phyloP scores from a whole-genome alignment of 2,888 invertebrate species.

The Rhaphigaster nebulosa region DNA sequence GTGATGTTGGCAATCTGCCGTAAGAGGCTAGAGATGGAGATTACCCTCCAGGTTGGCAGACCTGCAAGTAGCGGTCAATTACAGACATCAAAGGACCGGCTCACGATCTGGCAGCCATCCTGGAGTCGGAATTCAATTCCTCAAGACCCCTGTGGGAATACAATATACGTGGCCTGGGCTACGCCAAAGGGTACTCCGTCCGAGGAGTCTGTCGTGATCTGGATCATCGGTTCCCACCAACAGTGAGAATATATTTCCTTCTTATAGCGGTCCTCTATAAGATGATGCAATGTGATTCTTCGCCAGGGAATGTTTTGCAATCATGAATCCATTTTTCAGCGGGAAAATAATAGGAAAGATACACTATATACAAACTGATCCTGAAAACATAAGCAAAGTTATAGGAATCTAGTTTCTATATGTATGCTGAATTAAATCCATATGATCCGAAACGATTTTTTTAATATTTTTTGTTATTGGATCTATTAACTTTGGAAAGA shows the following conservation, averaged over 20 bases:
- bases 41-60: background rate
- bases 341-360: background rate
- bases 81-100: conserved; percentile 9
- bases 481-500: no score
- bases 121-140: background rate
- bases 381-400: background rate
- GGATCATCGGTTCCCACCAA: background rate
- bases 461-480: no score
- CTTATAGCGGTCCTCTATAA: background rate
- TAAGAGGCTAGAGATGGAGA: background rate
- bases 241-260: background rate
- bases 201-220: background rate
- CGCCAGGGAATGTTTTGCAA: conserved; percentile 1
- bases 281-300: background rate
- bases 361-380: background rate
- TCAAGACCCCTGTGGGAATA: background rate
- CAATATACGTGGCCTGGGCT: background rate
- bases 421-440: background rate
- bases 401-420: background rate
- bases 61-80: conserved; percentile 40
- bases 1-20: background rate
- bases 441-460: no score
- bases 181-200: conserved; percentile 59
- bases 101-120: conserved; percentile 17
- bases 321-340: conserved; percentile 3